phyloP scores from a whole-genome alignment of 2,797 vertebrate species.

The Gobionotothen gibberifrons region DNA sequence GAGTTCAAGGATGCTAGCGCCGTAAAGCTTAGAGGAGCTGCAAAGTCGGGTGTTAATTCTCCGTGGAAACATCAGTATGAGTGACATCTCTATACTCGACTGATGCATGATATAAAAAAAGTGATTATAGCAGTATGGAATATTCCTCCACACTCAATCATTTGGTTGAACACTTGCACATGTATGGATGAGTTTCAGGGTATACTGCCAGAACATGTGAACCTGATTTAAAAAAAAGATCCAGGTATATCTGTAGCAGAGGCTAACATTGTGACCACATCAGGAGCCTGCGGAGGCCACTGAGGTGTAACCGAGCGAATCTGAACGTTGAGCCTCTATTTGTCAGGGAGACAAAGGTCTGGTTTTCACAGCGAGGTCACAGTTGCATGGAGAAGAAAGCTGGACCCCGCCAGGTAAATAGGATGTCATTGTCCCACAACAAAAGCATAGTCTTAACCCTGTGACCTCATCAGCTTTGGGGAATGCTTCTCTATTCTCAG shows the following conservation, averaged over 20 bases:
- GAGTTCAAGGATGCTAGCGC: neutral
- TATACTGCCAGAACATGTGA: constrained; percentile 12
- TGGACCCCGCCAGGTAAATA: constrained; percentile 84
- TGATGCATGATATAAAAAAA: constrained; percentile 1
- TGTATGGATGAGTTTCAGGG: neutral
- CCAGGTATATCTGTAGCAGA: constrained; percentile 42
- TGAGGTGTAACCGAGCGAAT: constrained; percentile 80
- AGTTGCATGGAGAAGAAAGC: constrained; percentile 84
- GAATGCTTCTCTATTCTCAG: constrained; percentile 72
- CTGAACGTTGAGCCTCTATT: constrained; percentile 79
- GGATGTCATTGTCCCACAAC: constrained; percentile 82
- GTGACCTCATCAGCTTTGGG: constrained; percentile 82
- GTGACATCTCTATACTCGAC: neutral
- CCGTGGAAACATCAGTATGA: neutral
- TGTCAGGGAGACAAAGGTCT: constrained; percentile 81
- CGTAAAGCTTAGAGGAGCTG: neutral
- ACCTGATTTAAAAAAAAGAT: constrained; percentile 35
- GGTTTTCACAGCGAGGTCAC: constrained; percentile 82
- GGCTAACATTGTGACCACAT: constrained; percentile 57
- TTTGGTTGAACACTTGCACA: neutral
- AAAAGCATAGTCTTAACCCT: constrained; percentile 84
- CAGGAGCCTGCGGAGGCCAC: constrained; percentile 63
- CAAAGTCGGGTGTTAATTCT: neutral
- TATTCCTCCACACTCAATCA: neutral
- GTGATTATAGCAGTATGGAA: neutral